Evolutionary conservation across 2,797 vertebrate species (phyloP).

Genomic region (Sandelia bainsii): DNA sequence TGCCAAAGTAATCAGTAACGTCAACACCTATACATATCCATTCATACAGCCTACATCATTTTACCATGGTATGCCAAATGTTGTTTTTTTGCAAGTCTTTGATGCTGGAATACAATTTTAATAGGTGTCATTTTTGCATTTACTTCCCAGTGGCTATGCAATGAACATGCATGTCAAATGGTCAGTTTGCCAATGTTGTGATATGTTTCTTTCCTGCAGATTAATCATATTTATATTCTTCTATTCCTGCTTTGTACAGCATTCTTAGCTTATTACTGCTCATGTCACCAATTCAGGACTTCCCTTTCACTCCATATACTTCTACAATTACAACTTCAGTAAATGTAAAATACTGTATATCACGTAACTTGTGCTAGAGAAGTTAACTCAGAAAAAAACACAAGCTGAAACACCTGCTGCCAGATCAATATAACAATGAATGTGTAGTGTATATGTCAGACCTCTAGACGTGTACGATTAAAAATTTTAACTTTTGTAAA

Average conservation of each 20-base stretch:
- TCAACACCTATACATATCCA: conserved; percentile 24
- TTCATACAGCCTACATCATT: conserved; percentile 31
- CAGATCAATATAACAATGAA: neutral
- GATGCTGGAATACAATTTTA: neutral
- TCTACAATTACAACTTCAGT: neutral
- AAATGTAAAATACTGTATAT: conserved; percentile 5
- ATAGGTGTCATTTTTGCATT: neutral
- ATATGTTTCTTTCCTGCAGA: neutral
- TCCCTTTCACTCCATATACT: neutral
- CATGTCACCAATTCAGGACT: neutral
- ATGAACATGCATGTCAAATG: neutral
- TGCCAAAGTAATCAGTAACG: conserved; percentile 41
- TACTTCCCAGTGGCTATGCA: neutral
- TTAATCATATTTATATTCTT: neutral
- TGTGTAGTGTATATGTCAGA: neutral
- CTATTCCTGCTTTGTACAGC: too few species aligned
- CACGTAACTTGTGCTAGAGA: neutral
- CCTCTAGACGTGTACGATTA: neutral
- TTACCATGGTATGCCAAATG: neutral
- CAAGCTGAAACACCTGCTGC: neutral
- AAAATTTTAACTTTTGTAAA: neutral
- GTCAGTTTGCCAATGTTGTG: neutral
- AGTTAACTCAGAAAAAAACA: conserved; percentile 3
- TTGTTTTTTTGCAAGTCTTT: neutral
- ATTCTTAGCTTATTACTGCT: neutral